Evolutionary conservation across 2,797 vertebrate genomes (phyloP), one percentile per base, ranked within the genome.

Genomic region (Arrhamphus sclerolepis): DNA sequence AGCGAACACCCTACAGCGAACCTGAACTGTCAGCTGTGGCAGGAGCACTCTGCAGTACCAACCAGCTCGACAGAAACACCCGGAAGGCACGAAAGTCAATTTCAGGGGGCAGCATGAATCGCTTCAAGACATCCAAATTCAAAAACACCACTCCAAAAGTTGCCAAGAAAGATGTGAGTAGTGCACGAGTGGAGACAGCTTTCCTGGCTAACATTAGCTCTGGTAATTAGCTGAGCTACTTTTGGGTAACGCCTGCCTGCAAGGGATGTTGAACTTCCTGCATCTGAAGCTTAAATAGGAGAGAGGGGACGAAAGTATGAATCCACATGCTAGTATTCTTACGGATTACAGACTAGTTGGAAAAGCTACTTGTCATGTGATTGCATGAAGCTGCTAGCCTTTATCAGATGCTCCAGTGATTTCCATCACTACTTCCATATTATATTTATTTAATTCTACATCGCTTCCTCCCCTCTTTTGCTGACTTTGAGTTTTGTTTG

Each of bases 121-220:
- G 96, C 46, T 98, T 98, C 87, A 96, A 89, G 91, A 93, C 90
- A 44, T 98, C 96, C 60, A 98, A 96, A 87, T 97, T 92, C 85
- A 96, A 96, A 87, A 96, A 98, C 85, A 94, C 92, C 56, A 95
- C 94, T 70, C 94, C 94, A 59, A 93, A 93, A 86, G 89, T 93
- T 56, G 78, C 93, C 70, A 95, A 94, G 84, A 96, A 93, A 82
- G 94, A 97, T 87, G 97, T 98, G 85, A 95, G 95, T 89, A 86
- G 48, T 41, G 28, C 10, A 18, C 21, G n/a, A 53, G 17, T 24
- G 6, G 13, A 44, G 38, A 24, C 19, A 22, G 10, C 34, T 43
- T 24, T 19, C 3, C 24, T 21, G 17, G 84, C 83, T 82, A 77
- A 51, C 55, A 18, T 58, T 78, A 84, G 67, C 61, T 43, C n/a